Evolutionary conservation across 2,113 vertebrate genomes (phyloP), one percentile per base, ranked within the genome.

Genomic region (Aldabrachelys gigantea): DNA sequence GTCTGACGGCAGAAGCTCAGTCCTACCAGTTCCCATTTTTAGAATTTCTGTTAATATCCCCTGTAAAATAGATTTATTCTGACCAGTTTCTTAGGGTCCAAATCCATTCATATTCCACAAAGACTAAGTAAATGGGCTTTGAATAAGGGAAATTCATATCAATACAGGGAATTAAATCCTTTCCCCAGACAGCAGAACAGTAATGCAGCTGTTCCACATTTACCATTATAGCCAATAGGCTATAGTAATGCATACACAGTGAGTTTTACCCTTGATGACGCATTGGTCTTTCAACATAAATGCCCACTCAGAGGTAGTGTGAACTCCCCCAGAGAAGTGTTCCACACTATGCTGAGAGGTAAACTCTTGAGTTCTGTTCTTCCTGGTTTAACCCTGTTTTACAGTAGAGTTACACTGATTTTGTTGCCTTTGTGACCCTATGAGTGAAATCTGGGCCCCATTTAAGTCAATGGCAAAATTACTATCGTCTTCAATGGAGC

Each of bases 401-500:
- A 27, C 47, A 12, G 17, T 25, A 44, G 10, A 76, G 10, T 44
- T 47, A 22, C 24, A 14, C 24, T 78, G 41, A 27, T 47, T 78
- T 78, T 41, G 41, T 41, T 22, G 41, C 38, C 25, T 44, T 47
- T 44, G 38, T 12, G 25, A 76, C 24, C 38, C 19, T 41, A 47
- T 27, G 41, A 44, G 21, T 76, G 22, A 41, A 76, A 44, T 27
- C 10, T 25, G 3, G 72, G 12, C 12, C 21, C 2, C 38, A 76
- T 44, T 76, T 24, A 6, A 76, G 10, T 44, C 38, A 44, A 6
- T 25, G 11, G 41, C 6, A 44, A 78, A 78, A 78, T 78, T 78
- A 27, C 11, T 41, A 44, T 44, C 3, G 38, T 44, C 29, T n/a
- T 10, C 57, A 44, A 17, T 1, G 0, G 5, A 27, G 19, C 24